Percentiles rank a stretch among this genome's conserved stretches.
phyloP scores from a whole-genome alignment of 2,888 invertebrate species.

The Limnephilus auricula region DNA sequence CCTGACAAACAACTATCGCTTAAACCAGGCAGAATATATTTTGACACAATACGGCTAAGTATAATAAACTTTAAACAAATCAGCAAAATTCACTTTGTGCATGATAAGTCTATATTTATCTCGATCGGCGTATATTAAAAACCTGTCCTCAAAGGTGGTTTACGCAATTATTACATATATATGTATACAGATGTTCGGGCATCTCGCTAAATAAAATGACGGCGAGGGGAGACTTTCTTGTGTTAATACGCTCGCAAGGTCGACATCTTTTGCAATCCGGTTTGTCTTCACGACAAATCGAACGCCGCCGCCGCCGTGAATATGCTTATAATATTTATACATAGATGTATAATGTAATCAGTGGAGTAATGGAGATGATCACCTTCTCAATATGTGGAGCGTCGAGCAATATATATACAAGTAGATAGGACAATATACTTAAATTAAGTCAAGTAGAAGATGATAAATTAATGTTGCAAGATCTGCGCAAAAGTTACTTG shows the following conservation, averaged over 20 bases:
- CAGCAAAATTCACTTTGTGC: background rate
- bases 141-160: background rate
- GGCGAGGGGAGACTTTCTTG: conserved; percentile 68
- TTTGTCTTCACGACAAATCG: conserved; percentile 27
- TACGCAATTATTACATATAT: background rate
- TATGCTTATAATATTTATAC: background rate
- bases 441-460: no score
- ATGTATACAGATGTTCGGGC: no score
- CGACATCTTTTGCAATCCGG: conserved; percentile 52
- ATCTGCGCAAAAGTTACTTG: no score
- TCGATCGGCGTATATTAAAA: background rate
- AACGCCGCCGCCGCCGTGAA: conserved; percentile 34
- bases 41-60: background rate
- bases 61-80: background rate
- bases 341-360: background rate
- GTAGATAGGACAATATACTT: background rate
- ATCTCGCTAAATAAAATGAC: background rate
- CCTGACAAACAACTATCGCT: no score
- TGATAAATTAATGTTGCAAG: no score
- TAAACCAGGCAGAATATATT: background rate
- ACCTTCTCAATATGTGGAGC: background rate
- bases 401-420: background rate
- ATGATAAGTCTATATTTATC: background rate
- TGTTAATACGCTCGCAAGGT: conserved; percentile 65
- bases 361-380: background rate